Percentiles rank a stretch among this genome's conserved stretches.
phyloP scores from a whole-genome alignment of 2,888 invertebrate species.

The Amorpha juglandis region DNA sequence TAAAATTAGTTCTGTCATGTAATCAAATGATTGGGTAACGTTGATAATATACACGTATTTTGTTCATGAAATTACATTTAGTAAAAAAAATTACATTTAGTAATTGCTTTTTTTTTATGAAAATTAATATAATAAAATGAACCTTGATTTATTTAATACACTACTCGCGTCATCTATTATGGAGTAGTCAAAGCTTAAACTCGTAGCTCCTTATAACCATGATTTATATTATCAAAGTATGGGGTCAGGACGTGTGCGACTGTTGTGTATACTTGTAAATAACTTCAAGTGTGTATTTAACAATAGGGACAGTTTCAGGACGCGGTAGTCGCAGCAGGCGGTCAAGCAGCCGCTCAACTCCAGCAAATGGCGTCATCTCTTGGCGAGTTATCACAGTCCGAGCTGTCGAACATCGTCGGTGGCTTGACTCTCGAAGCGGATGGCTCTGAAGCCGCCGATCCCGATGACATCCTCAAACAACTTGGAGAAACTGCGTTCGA shows the following conservation, averaged over 20 bases:
- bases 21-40: no score
- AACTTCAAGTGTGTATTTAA: conserved; percentile 10
- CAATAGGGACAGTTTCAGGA: conserved; percentile 75
- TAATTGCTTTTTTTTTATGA: no score
- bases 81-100: no score
- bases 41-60: no score
- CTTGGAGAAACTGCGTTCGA: conserved; percentile 93
- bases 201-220: no score
- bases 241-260: no score
- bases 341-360: conserved; percentile 80
- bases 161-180: conserved; percentile 35
- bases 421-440: conserved; percentile 82
- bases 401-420: conserved; percentile 87
- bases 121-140: no score
- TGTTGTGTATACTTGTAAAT: no score
- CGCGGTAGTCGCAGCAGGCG: conserved; percentile 85
- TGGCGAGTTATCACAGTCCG: conserved; percentile 89
- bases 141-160: conserved; percentile 18
- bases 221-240: no score
- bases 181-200: conserved; percentile 26
- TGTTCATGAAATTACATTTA: no score
- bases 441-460: conserved; percentile 81
- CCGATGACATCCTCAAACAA: conserved; percentile 92
- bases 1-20: no score
- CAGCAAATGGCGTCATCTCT: conserved; percentile 82